Evolutionary conservation across 2,888 invertebrate species (phyloP).

Genomic region (Amphipyra berbera): DNA sequence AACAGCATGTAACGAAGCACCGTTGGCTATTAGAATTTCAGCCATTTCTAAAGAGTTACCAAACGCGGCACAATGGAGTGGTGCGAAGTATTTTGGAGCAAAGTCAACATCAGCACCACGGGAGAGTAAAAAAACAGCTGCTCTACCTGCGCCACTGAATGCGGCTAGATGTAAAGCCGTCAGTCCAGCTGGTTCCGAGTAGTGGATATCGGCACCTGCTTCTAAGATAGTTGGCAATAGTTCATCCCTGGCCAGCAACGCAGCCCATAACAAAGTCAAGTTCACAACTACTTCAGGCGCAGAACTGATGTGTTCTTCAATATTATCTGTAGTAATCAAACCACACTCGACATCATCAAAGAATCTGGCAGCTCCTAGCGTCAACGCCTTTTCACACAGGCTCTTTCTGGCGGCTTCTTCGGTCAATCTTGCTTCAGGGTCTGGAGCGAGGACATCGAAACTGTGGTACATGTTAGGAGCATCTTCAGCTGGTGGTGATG

Average conservation of each 20-base stretch:
- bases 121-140: constrained; percentile 92
- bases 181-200: constrained; percentile 93
- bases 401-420: constrained; percentile 92
- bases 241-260: constrained; percentile 93
- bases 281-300: constrained; percentile 93
- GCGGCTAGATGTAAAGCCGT: constrained; percentile 94
- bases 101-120: constrained; percentile 93
- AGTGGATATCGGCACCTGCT: constrained; percentile 92
- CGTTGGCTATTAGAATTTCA: constrained; percentile 92
- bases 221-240: constrained; percentile 91
- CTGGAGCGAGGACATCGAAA: constrained; percentile 92
- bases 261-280: constrained; percentile 92
- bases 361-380: constrained; percentile 91
- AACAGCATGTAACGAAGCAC: constrained; percentile 92
- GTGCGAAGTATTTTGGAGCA: constrained; percentile 93
- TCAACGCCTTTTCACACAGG: constrained; percentile 92
- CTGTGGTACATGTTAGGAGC: constrained; percentile 94
- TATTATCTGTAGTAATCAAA: constrained; percentile 90
- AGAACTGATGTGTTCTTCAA: constrained; percentile 89
- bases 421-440: constrained; percentile 92
- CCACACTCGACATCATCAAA: constrained; percentile 94
- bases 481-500: constrained; percentile 94
- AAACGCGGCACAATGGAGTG: constrained; percentile 96
- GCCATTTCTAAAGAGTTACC: constrained; percentile 95
- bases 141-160: constrained; percentile 93